These are phyloP conservation scores for Virgularia gustaviana DNA, from an alignment of 92 coral and sea anemone genomes.

Conservation along the genomic window DNA sequence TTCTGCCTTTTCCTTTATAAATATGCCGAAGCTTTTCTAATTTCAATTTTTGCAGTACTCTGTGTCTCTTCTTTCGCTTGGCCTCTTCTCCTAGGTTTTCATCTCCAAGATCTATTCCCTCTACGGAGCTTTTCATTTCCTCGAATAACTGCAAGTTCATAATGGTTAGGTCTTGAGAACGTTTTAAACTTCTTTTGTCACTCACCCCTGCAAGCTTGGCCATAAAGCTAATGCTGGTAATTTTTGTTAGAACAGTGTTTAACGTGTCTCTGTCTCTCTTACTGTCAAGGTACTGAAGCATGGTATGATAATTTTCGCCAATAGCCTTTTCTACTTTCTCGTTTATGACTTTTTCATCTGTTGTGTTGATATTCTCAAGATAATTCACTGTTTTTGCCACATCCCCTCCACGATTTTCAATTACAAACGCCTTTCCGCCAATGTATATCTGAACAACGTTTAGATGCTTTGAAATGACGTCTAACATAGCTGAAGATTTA, in stretches of 20 bases:
- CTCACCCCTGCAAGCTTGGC: slow-evolving; percentile 22
- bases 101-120: background rate
- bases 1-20: slow-evolving; percentile 55
- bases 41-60: slow-evolving; percentile 45
- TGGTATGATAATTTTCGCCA: background rate
- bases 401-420: slow-evolving; percentile 37
- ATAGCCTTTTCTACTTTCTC: slow-evolving; percentile 10
- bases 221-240: slow-evolving; percentile 44
- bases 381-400: slow-evolving; percentile 16
- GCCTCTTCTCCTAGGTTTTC: background rate
- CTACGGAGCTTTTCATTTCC: slow-evolving; percentile 14
- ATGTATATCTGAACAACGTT: slow-evolving; percentile 48
- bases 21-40: slow-evolving; percentile 54
- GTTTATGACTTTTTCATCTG: slow-evolving; percentile 4
- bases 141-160: slow-evolving; percentile 21
- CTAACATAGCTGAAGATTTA: slow-evolving; percentile 19
- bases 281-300: slow-evolving; percentile 37
- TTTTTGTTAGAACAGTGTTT: slow-evolving; percentile 23
- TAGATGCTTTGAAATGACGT: slow-evolving; percentile 33
- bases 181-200: slow-evolving; percentile 11
- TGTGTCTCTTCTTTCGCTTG: slow-evolving; percentile 37
- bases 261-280: slow-evolving; percentile 40
- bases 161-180: background rate
- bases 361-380: slow-evolving; percentile 7
- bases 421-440: slow-evolving; percentile 34